Base-by-base conservation (phyloP, 2,797 vertebrate species). In the Diplodus puntazzo region DNA sequence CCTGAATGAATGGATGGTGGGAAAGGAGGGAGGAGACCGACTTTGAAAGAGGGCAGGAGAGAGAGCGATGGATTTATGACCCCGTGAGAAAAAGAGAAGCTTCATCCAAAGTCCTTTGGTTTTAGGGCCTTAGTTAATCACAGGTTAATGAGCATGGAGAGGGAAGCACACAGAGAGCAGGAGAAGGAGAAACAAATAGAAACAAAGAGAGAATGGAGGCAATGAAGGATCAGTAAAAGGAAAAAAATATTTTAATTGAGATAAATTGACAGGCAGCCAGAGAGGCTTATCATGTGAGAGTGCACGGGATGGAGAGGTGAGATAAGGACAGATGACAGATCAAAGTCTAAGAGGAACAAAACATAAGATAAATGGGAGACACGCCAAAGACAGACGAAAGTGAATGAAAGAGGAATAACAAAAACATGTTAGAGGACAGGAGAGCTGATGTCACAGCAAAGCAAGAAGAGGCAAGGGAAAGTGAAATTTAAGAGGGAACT, bases 11-110 rank as follows among this genome's bases (percentile, higher is more conserved):
- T 55, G 49, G 69, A 90, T 49, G 83, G 89, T 92, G 86, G 85
- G 90, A 92, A 90, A 68, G 67, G 75, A 83, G 72, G 78, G 83
- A 86, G 81, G 78, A 23, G 71, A 63, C 14, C 0, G 53, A 53
- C 76, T 69, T 39, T 7, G 68, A 70, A 55, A 48, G 34, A 73
- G 20, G 54, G 39, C 39, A 71, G 49, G 25, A 63, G 81, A 68
- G 11, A 59, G 71, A 74, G 48, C 1, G 17, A 66, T 34, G 59
- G 87, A 92, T 93, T 94, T 93, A 94, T 88, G 82, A 89, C 82
- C 57, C 16, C 18, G 81, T 86, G 89, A 85, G 88, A 90, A 89
- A 39, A 92, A 86, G 23, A 78, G 58, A 60, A 49, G 71, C 64
- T 77, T 73, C 63, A 14, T 71, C 80, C 73, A 77, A 83, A 79